These are phyloP conservation scores for Turnix velox DNA, from an alignment of 2,113 vertebrate species.

Conservation along the genomic window DNA sequence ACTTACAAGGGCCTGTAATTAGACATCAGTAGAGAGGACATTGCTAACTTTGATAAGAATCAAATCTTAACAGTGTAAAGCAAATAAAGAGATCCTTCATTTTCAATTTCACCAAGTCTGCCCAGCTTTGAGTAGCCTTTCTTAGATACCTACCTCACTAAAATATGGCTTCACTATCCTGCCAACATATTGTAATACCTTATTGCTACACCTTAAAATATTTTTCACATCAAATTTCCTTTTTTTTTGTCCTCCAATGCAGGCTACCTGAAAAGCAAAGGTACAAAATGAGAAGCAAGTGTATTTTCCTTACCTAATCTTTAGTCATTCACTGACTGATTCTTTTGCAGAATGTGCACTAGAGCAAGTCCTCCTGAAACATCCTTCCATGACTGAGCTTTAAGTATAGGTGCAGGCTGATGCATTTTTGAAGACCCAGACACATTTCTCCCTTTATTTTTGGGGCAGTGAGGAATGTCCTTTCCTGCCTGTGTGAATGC, in stretches of 20 bases:
- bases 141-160: background rate
- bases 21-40: background rate
- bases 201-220: background rate
- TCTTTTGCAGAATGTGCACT: too few relatives aligned
- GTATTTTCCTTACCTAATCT: background rate
- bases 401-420: background rate
- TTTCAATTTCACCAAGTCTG: background rate
- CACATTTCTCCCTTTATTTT: background rate
- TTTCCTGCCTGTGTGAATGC: slow-evolving; percentile 4
- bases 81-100: background rate
- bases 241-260: background rate
- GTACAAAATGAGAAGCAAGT: background rate
- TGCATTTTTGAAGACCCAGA: background rate
- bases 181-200: background rate
- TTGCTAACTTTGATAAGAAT: background rate
- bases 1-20: background rate
- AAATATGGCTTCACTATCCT: background rate
- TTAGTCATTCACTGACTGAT: background rate
- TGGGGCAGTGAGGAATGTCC: background rate
- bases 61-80: background rate
- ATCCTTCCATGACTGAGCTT: background rate
- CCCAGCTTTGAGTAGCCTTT: background rate
- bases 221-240: background rate
- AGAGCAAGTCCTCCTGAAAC: background rate
- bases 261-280: background rate